phyloP scores from a whole-genome alignment of 2,113 vertebrate genomes.

The Pipa parva region DNA sequence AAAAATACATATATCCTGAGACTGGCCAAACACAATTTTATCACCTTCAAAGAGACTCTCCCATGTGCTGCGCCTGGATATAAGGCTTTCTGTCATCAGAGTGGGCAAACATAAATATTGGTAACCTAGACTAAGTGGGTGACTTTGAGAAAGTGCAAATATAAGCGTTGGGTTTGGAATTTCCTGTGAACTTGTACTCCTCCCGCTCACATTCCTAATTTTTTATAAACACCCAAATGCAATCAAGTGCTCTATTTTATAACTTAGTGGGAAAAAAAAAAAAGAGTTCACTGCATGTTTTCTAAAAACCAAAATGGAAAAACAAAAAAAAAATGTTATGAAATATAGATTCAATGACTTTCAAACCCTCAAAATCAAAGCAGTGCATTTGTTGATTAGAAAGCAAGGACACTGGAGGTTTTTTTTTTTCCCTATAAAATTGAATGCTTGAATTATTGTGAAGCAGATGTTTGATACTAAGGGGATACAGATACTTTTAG shows the following conservation, averaged over 20 bases:
- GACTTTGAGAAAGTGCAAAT: conserved; percentile 31
- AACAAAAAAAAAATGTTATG: not conserved
- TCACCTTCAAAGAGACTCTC: not conserved
- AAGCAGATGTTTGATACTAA: conserved; percentile 27
- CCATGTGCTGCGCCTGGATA: conserved; percentile 9
- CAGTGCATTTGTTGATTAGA: not conserved
- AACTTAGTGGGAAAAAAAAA: not conserved
- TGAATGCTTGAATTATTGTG: conserved; percentile 8
- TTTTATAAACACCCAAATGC: conserved; percentile 31
- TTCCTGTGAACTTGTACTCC: conserved; percentile 33
- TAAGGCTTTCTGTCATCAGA: conserved; percentile 12
- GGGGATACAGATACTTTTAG: conserved; percentile 26
- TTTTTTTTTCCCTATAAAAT: not conserved
- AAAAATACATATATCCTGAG: not conserved
- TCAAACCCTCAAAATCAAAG: not conserved
- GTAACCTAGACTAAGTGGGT: conserved; percentile 27
- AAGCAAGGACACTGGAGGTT: not conserved
- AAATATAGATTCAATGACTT: not conserved
- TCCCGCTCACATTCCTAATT: conserved; percentile 42
- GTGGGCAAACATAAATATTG: conserved; percentile 40
- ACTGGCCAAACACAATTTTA: conserved; percentile 18
- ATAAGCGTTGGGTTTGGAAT: conserved; percentile 33
- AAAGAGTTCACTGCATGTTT: not conserved
- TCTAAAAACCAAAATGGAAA: not conserved
- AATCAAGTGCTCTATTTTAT: conserved; percentile 16